Evolutionary conservation across 2,113 vertebrate genomes (phyloP).

Genomic region (Jaculus jaculus): DNA sequence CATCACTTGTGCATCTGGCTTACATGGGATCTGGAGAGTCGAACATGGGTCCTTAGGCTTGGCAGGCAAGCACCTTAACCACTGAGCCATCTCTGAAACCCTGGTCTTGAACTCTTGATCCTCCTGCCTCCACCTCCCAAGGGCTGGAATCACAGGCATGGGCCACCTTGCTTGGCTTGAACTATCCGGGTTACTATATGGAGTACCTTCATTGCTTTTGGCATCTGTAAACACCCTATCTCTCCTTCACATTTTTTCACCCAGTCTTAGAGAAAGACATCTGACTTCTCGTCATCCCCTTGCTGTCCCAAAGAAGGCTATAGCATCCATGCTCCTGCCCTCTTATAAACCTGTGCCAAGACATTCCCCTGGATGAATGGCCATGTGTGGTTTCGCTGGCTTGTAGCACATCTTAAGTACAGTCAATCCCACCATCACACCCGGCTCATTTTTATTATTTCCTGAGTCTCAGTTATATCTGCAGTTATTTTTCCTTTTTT

Average conservation of each 20-base stretch:
- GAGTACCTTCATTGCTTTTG: not conserved
- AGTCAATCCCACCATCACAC: not conserved
- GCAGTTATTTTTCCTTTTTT: not conserved
- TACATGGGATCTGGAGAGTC: no score
- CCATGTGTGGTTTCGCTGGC: not conserved
- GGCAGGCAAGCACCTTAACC: no score
- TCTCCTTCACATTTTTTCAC: not conserved
- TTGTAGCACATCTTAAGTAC: not conserved
- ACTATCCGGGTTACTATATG: not conserved
- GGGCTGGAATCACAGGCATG: not conserved
- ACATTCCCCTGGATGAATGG: not conserved
- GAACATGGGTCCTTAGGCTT: no score
- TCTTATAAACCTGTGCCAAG: not conserved
- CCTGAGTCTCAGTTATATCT: not conserved
- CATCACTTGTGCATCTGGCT: no score
- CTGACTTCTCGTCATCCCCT: not conserved
- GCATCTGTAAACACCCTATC: not conserved
- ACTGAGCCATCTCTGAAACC: no score
- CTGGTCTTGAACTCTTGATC: not conserved
- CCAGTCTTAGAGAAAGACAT: not conserved
- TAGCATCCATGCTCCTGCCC: not conserved
- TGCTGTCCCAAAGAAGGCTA: not conserved
- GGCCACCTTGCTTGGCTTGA: not conserved
- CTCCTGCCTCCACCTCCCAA: not conserved
- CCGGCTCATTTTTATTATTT: slow-evolving; percentile 19